These are phyloP conservation scores for Limnephilus auricula DNA, from an alignment of 2,888 invertebrate species.

Conservation along the genomic window DNA sequence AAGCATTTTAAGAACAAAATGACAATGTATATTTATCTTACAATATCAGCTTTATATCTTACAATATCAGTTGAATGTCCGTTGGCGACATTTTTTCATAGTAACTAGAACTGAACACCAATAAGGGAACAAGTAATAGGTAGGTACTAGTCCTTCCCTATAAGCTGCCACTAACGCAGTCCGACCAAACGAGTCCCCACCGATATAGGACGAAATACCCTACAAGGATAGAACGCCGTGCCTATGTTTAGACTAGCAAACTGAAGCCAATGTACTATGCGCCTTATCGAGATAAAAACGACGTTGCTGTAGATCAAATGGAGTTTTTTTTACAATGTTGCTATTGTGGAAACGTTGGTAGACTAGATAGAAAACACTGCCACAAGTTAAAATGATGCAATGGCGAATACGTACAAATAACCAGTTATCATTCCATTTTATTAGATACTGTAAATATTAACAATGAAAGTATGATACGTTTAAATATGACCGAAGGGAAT, in stretches of 20 bases:
- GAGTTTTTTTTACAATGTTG: background rate
- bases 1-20: background rate
- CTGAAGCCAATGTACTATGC: background rate
- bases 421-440: too few species aligned
- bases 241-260: background rate
- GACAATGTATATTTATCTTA: background rate
- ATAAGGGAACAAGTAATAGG: background rate
- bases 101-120: background rate
- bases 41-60: too few species aligned
- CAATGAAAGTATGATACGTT: too few species aligned
- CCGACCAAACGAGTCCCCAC: background rate
- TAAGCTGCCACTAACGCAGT: background rate
- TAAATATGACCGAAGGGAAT: too few species aligned
- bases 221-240: background rate
- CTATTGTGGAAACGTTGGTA: background rate
- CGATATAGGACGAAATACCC: background rate
- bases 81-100: background rate
- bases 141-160: background rate
- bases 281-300: background rate
- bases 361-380: too few species aligned
- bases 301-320: background rate
- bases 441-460: too few species aligned
- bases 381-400: background rate
- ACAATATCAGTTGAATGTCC: background rate
- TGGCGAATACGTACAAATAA: background rate